phyloP scores from a whole-genome alignment of 2,797 vertebrate species.

The Hydrolagus colliei region DNA sequence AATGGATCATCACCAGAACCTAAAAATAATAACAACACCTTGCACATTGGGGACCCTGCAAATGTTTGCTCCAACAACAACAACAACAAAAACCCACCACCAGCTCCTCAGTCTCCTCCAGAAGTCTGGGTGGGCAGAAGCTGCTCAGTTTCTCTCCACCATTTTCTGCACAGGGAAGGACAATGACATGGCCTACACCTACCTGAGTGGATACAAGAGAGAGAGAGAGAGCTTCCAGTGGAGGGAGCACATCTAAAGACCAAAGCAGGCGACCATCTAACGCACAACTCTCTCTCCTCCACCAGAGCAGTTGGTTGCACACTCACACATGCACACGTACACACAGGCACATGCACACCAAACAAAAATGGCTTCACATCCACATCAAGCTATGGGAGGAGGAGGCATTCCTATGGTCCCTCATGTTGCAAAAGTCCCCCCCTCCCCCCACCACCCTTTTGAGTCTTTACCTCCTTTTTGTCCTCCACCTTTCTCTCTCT shows the following conservation, averaged over 20 bases:
- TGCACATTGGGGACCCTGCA: background rate
- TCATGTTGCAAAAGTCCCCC: background rate
- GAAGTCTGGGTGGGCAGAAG: background rate
- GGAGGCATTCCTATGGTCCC: constrained; percentile 27
- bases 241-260: constrained; percentile 23
- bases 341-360: too few relatives aligned
- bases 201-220: constrained; percentile 21
- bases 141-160: constrained; percentile 7
- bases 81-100: background rate
- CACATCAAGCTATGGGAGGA: constrained; percentile 12
- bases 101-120: constrained; percentile 20
- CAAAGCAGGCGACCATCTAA: constrained; percentile 9
- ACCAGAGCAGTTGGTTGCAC: background rate
- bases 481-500: background rate
- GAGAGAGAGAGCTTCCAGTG: constrained; percentile 20
- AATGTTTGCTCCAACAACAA: background rate
- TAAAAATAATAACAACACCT: background rate
- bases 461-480: constrained; percentile 40
- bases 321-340: too few relatives aligned
- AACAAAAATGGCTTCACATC: constrained; percentile 28
- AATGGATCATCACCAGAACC: background rate
- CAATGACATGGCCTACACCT: constrained; percentile 19
- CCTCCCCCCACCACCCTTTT: constrained; percentile 44
- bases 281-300: constrained; percentile 18
- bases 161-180: constrained; percentile 24